These are phyloP conservation scores for Heterodera schachtii DNA, from an alignment of 1,140 invertebrate genomes.

Conservation along the genomic window DNA sequence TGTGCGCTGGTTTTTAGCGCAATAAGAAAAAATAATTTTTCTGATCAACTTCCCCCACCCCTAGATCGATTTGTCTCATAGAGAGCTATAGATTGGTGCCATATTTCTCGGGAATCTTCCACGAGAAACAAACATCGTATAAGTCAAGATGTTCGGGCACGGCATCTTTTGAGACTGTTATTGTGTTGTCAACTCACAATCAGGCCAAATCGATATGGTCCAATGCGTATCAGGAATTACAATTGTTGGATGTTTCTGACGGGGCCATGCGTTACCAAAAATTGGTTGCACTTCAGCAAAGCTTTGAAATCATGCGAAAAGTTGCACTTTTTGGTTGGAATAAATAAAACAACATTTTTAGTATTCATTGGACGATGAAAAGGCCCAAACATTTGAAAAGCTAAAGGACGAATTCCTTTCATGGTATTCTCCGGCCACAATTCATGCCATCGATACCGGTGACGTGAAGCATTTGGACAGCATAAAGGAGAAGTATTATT, in stretches of 20 bases:
- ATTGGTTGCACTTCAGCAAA: constrained; percentile 50
- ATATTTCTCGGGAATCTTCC: constrained; percentile 35
- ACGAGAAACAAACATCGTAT: neutral
- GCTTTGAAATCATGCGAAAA: constrained; percentile 44
- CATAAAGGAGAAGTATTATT: constrained; percentile 45
- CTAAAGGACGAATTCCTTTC: constrained; percentile 52
- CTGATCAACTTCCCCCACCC: too few relatives aligned
- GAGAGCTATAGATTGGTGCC: constrained; percentile 40
- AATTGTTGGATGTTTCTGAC: constrained; percentile 41
- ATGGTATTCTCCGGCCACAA: constrained; percentile 51
- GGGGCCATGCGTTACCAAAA: constrained; percentile 45
- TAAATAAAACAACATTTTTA: constrained; percentile 7
- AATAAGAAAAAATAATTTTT: neutral
- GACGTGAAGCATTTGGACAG: constrained; percentile 49
- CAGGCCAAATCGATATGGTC: constrained; percentile 53
- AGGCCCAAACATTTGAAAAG: constrained; percentile 47
- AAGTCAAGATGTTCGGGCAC: neutral
- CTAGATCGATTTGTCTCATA: neutral
- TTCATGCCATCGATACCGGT: constrained; percentile 49
- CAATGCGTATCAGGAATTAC: constrained; percentile 40
- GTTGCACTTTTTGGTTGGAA: constrained; percentile 24
- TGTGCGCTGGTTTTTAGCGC: too few relatives aligned
- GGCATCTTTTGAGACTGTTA: too few relatives aligned
- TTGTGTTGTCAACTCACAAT: constrained; percentile 11
- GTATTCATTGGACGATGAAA: constrained; percentile 28